These are phyloP conservation scores for Neofelis nebulosa DNA, from an alignment of 2,113 vertebrate genomes.

Conservation along the genomic window DNA sequence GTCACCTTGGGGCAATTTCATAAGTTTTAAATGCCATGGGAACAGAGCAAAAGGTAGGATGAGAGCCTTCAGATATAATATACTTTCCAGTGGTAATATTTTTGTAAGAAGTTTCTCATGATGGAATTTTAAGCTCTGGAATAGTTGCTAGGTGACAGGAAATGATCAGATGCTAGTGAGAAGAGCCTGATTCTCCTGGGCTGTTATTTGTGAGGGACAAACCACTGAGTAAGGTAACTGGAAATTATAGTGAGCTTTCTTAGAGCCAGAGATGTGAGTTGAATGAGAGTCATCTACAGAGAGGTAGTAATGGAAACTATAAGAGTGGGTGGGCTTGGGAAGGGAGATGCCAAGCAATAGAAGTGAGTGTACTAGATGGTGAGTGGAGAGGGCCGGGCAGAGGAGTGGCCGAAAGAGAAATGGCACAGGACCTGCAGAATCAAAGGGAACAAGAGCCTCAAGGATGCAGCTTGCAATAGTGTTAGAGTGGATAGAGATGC, in stretches of 20 bases:
- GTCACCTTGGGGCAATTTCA: neutral
- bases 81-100: neutral
- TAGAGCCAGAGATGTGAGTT: neutral
- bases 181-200: slow-evolving; percentile 9
- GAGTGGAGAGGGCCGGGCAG: neutral
- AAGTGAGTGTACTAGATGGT: neutral
- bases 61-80: neutral
- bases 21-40: neutral
- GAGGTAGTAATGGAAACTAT: neutral
- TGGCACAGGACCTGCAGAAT: neutral
- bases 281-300: neutral
- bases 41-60: neutral
- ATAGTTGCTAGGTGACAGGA: slow-evolving; percentile 39
- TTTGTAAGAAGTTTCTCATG: neutral
- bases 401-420: neutral
- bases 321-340: neutral
- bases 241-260: neutral
- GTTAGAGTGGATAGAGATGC: neutral
- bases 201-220: neutral
- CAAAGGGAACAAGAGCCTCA: neutral
- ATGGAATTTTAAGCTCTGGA: neutral
- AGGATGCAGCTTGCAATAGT: neutral
- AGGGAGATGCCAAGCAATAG: neutral
- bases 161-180: neutral
- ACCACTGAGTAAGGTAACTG: neutral